Conservation (phyloP, 2,113 vertebrate genomes). For the Oryzias celebensis region DNA sequence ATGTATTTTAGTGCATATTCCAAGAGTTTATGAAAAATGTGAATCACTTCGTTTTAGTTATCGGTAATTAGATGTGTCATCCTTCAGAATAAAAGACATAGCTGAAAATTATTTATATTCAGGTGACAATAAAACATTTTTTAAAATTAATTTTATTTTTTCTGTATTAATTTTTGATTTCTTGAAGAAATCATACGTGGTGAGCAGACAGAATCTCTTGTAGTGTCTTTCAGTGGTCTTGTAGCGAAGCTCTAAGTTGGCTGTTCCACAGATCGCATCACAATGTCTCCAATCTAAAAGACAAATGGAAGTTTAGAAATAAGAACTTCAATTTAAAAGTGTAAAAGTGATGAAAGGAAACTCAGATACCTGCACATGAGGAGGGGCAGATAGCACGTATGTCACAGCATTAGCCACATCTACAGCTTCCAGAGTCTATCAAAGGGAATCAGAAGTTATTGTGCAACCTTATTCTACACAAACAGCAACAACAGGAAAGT, state of each 20-base stretch:
- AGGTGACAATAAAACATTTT: background rate
- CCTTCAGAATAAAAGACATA: too few species aligned
- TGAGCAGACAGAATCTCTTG: too few species aligned
- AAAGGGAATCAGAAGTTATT: background rate
- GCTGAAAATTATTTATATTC: too few species aligned
- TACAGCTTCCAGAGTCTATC: slow-evolving; percentile 36
- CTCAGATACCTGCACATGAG: slow-evolving; percentile 44
- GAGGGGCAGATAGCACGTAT: slow-evolving; percentile 44
- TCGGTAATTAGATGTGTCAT: too few species aligned
- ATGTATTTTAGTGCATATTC: too few species aligned
- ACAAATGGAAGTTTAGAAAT: background rate
- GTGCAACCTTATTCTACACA: background rate
- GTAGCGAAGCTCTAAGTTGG: background rate
- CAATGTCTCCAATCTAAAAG: slow-evolving; percentile 85
- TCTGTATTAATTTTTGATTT: background rate
- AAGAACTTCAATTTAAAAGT: background rate
- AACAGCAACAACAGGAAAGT: background rate
- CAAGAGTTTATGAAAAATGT: too few species aligned
- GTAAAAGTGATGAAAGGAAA: background rate
- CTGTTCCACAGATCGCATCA: slow-evolving; percentile 85
- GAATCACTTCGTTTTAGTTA: too few species aligned
- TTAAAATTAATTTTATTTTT: background rate
- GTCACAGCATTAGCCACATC: slow-evolving; percentile 39
- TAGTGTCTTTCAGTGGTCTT: background rate
- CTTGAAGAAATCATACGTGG: too few species aligned